Percentiles rank a stretch among this genome's conserved stretches.
These are phyloP conservation scores for Lacanobia oleracea DNA, from an alignment of 2,888 invertebrate genomes.

Conservation along the genomic window DNA sequence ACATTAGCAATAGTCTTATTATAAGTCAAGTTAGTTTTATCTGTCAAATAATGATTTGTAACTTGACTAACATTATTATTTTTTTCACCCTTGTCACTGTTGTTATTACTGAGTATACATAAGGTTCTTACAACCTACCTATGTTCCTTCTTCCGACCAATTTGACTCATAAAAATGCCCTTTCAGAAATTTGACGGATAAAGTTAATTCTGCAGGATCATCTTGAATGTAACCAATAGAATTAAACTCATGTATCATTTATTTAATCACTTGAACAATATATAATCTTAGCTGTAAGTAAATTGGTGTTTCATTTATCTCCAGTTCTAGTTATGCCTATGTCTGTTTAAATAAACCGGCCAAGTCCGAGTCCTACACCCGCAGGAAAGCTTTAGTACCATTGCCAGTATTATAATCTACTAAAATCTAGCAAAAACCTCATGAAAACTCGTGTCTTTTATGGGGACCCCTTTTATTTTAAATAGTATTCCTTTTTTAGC, in stretches of 20 bases:
- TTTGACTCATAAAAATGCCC: neutral
- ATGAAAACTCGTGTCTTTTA: too few relatives aligned
- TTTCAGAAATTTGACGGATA: slow-evolving; percentile 17
- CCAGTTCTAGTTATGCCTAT: neutral
- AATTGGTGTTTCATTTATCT: slow-evolving; percentile 51
- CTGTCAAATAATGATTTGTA: slow-evolving; percentile 23
- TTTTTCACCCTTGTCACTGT: neutral
- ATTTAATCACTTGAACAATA: slow-evolving; percentile 41
- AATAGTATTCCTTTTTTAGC: too few relatives aligned
- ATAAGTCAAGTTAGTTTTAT: neutral
- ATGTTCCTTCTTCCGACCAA: neutral
- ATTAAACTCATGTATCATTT: slow-evolving; percentile 29
- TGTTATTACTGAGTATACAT: neutral
- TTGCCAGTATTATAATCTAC: too few relatives aligned
- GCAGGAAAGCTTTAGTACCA: too few relatives aligned
- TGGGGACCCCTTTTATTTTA: too few relatives aligned
- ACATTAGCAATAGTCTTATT: neutral
- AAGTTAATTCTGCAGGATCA: slow-evolving; percentile 12
- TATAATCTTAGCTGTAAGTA: slow-evolving; percentile 40
- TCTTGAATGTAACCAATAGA: neutral
- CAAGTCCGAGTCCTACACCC: too few relatives aligned
- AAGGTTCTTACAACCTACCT: neutral
- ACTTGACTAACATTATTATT: too few relatives aligned
- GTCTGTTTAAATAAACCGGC: too few relatives aligned
- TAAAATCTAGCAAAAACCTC: too few relatives aligned